A percentile compares a stretch with the other conserved stretches of the same genome.
Evolutionary conservation across 1,140 invertebrate genomes (phyloP).

Genomic region (Onthophagus taurus): DNA sequence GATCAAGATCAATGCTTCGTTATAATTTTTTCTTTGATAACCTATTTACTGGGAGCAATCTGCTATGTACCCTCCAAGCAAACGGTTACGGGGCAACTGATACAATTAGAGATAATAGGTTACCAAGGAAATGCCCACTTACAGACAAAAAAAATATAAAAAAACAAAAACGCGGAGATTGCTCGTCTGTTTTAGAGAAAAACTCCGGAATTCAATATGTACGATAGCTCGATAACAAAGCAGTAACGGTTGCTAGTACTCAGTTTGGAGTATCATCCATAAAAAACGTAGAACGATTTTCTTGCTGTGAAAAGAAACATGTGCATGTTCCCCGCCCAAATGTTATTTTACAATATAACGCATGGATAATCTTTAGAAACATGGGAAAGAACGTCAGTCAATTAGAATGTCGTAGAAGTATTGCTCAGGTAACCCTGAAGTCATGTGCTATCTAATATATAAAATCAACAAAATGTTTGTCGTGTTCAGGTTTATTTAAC

Average conservation of each 20-base stretch:
- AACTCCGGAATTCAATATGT: slow-evolving; percentile 1
- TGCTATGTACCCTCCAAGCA: slow-evolving; percentile 17
- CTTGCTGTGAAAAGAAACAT: neutral
- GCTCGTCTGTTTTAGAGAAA: slow-evolving; percentile 1
- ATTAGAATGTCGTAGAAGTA: neutral
- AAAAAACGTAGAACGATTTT: neutral
- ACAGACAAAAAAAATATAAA: slow-evolving; percentile 16
- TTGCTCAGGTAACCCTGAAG: neutral
- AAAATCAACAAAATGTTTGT: too few species aligned
- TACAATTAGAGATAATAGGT: slow-evolving; percentile 23
- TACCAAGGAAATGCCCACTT: slow-evolving; percentile 19
- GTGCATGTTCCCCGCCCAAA: neutral
- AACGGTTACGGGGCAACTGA: slow-evolving; percentile 19
- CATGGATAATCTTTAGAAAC: neutral
- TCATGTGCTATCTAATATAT: too few species aligned
- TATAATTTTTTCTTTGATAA: slow-evolving; percentile 27
- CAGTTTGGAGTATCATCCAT: neutral
- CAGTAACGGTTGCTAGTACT: neutral
- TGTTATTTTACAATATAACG: neutral
- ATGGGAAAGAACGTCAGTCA: neutral
- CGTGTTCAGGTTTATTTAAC: too few species aligned
- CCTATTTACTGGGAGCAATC: slow-evolving; percentile 21
- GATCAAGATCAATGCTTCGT: neutral
- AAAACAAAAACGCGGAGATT: slow-evolving; percentile 3
- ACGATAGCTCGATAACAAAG: slow-evolving; percentile 13